A percentile compares a stretch with the other conserved stretches of the same genome.
Conservation (phyloP, 1,140 invertebrate species). For the Bombus difficillimus region DNA sequence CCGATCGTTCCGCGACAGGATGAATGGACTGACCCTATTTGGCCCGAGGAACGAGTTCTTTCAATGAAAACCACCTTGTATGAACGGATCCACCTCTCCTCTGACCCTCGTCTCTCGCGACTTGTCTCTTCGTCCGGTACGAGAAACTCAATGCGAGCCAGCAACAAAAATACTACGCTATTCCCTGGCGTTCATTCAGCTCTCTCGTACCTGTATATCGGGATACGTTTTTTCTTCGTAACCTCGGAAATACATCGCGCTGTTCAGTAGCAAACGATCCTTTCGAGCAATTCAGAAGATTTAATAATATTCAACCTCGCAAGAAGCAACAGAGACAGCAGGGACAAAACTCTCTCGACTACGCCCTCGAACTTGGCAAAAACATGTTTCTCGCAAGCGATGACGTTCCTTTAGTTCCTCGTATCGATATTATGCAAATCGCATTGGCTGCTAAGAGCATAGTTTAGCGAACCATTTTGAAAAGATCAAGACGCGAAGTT, state of each 20-base stretch:
- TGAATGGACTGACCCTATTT: slow-evolving; percentile 60
- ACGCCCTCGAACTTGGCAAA: not conserved
- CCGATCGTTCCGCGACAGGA: slow-evolving; percentile 35
- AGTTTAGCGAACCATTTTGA: not conserved
- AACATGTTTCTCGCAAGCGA: not conserved
- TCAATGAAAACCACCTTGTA: slow-evolving; percentile 58
- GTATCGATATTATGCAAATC: not conserved
- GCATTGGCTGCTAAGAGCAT: not conserved
- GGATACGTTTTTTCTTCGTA: not conserved
- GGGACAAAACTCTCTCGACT: too few species aligned
- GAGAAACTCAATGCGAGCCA: slow-evolving; percentile 23
- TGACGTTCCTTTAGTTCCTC: not conserved
- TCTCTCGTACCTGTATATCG: not conserved
- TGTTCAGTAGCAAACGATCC: not conserved
- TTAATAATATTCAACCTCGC: not conserved
- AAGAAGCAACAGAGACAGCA: too few species aligned
- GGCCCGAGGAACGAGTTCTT: slow-evolving; percentile 49
- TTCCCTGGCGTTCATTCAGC: slow-evolving; percentile 35
- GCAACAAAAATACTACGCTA: slow-evolving; percentile 48
- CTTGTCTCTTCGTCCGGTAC: not conserved
- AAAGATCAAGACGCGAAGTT: not conserved
- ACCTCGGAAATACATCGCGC: not conserved
- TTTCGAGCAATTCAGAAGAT: not conserved
- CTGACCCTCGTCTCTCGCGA: not conserved
- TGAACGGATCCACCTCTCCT: slow-evolving; percentile 29